Evolutionary conservation across 2,888 invertebrate genomes (phyloP), one percentile per base, ranked within the genome.

Genomic region (Clunio marinus): DNA sequence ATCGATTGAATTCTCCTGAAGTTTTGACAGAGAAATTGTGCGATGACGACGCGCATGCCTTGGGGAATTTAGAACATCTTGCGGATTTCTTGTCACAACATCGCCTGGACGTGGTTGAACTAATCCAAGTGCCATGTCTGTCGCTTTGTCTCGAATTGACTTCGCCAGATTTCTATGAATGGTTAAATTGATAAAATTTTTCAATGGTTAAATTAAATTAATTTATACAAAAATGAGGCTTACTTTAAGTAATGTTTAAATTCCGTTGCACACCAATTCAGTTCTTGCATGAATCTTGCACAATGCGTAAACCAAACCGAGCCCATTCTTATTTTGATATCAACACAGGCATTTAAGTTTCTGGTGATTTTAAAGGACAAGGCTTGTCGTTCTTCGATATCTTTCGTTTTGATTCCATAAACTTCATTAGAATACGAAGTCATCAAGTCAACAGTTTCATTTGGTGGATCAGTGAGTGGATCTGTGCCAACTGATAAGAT

Each of bases 271-370:
- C 96, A 96, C 41, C 90, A 89, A 73, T 89, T 88, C 70, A 96
- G 81, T 77, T 96, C 96, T 32, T 86, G 84, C 68, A 96, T 82
- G 75, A 96, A 86, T 71, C 88, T 85, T 0, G 93, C 91, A 65
- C 93, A 93, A 80, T 97, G 96, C 2, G 92, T 92, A 81, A 96
- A 96, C 85, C 93, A 93, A 69, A 96, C 89, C 37, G 93, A 91
- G 1, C 93, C 94, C 86, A 95, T 90, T 74, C 87, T 82, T 71
- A 74, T 74, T 70, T 75, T 76, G 20, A 78, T 73, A 70, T 73
- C 75, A 15, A 77, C 74, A 15, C 73, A 71, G 1, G 76, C 75
- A 25, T 75, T 74, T 24, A 77, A 75, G 66, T 74, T 74, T 69
- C 77, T 76, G 20, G 74, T 74, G 8, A 80, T 76, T 71, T 74